Evolutionary conservation across 2,888 invertebrate species (phyloP), one percentile per base, ranked within the genome.

Genomic region (Bellardia bayeri): DNA sequence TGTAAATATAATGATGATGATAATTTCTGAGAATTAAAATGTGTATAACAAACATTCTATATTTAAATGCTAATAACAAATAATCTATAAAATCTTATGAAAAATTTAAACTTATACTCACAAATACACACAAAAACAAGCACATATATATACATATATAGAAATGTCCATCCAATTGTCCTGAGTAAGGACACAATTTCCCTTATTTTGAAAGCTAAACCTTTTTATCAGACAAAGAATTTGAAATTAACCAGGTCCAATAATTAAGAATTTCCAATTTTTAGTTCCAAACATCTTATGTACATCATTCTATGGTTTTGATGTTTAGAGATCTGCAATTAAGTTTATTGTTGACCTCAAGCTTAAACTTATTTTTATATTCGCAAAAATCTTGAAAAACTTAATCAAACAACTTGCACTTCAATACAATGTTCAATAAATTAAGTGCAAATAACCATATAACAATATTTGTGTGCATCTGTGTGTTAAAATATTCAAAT

Each of bases 11-110:
- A 64, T 40, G 14, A 51, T 33, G 23, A 69, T 69, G 79, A 61
- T 79, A 79, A 76, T 64, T 76, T 69, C 8, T n/a, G 61, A 75
- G 45, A n/a, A 61, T 61, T 61, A n/a, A 6, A 68, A 49, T 40
- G 11, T 40, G 8, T 64, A 16, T 37, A 37, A 13, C 30, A 78
- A 58, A 56, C 42, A 8, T 30, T 61, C 49, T 45, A 37, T 69
- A 11, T 61, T 33, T 4, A 61, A 74, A n/a, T 61, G 61, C 61
- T 49, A 14, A 45, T 37, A 79, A 69, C 58, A 79, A 69, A 79
- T 69, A 79, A 79, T 79, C 23, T 49, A 68, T 23, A 37, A 61
- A 23, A 78, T 78, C n/a, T 68, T 42, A 13, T 5, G 13, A 37
- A 54, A 30, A 54, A 14, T 33, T 16, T n/a, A 68, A 49, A 11